Base-by-base conservation (phyloP, 2,113 vertebrate species). In the Bos javanicus region DNA sequence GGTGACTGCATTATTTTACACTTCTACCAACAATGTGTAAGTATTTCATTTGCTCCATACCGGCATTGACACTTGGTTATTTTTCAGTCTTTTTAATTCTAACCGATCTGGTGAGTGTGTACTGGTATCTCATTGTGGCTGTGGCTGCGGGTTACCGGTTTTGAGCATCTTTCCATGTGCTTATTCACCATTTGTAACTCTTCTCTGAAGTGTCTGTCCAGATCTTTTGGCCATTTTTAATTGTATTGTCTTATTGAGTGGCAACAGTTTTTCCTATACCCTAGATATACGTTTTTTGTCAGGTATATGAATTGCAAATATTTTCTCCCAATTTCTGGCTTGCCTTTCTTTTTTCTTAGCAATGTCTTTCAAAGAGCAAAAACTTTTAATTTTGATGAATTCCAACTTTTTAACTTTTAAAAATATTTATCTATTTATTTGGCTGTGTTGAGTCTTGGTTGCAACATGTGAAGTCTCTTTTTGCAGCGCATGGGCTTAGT, bases 41-140 rank as follows among this genome's bases (percentile, higher is more conserved):
- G 80, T n/a, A 9, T 83, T 56, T 60, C n/a, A 19, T 87, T 94
- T 76, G 19, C 15, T 88, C 30, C 9, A 48, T 7, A 54, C 81
- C 62, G 21, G 87, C 71, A 76, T 3, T 6, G 10, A 74, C 28
- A 60, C 33, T 81, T 90, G 19, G 50, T 46, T 74, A 25, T 57
- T 96, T 96, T 93, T 90, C 67, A 85, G 13, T 57, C 50, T 87
- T 94, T 78, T 87, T 52, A 74, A 62, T 39, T 60, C 54, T 86
- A n/a, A 74, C 50, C 81, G 59, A 54, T 67, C 50, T 67, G 78
- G 59, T 48, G 43, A 71, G 33, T 64, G 3, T 87, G 28, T 71
- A 16, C 28, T 91, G 52, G 52, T 64, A n/a, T 80, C 48, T 94
- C 28, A 25, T 43, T 80, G 28, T 88, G 54, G 19, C 62, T 95